Evolutionary conservation across 2,113 vertebrate genomes (phyloP), one percentile per base, ranked within the genome.

Genomic region (Oostethus manadensis): DNA sequence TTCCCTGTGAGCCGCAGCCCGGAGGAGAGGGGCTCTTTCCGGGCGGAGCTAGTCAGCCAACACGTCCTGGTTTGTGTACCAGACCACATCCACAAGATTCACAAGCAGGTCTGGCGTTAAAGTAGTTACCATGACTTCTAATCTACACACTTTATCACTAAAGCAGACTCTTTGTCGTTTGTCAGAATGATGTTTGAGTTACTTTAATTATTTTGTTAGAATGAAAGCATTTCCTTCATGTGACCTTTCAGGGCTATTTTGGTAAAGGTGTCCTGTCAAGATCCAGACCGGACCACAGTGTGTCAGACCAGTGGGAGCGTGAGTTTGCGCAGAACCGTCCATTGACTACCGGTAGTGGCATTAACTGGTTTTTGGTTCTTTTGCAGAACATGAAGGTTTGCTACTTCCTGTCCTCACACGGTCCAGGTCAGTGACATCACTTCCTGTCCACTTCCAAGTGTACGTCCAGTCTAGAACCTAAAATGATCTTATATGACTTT

Each of bases 191-290:
- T 46, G 38, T 13, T 40, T 40, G 1, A 11, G 10, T 3, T 40
- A 40, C 38, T 8, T 13, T 11, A 40, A 11, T 9, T 8, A 38
- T 10, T 38, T 38, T 38, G 1, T 38, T 38, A 11, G 9, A 10
- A 10, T 10, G 43, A 45, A 45, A 11, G 11, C 11, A 6, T 47
- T 17, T 47, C 10, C 10, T 6, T 18, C 46, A 8, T n/a, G 49
- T 47, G 51, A 26, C 29, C n/a, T 46, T 59, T 60, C 56, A 99
- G 95, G 95, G 95, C 38, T 98, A 90, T 71, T 98, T 98, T 84
- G 95, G 96, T 29, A 99, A 98, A 90, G 95, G 95, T 0, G 64
- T 96, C 65, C 86, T 99, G 54, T 98, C 95, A 42, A 92, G 93
- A 87, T 92, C 93, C 72, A 82, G 91, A 46, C 95, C 95, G 0